Evolutionary conservation across 2,888 invertebrate genomes (phyloP).

Genomic region (Cinara cedri): DNA sequence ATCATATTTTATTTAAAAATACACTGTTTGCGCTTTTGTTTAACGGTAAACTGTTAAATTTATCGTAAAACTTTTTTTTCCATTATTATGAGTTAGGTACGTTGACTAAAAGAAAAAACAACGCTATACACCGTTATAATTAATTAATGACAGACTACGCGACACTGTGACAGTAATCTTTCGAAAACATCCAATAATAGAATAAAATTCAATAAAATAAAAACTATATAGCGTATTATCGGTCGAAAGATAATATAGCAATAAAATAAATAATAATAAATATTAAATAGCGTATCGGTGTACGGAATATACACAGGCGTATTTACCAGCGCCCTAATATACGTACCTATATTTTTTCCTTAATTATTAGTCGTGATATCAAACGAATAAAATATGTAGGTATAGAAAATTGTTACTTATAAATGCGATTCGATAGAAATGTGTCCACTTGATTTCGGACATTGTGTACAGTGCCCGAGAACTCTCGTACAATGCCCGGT

Average conservation of each 20-base stretch:
- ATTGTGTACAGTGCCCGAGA: neutral
- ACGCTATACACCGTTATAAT: neutral
- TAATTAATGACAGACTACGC: neutral
- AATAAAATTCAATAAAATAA: neutral
- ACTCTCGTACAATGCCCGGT: too few species aligned
- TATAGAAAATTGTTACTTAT: neutral
- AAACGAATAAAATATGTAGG: too few species aligned
- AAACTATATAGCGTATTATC: neutral
- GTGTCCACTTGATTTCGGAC: neutral
- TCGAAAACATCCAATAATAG: neutral
- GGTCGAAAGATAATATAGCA: too few species aligned
- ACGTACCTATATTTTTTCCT: too few species aligned
- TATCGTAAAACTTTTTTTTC: neutral
- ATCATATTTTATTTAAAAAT: constrained; percentile 13
- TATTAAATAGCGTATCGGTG: too few species aligned
- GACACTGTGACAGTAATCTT: neutral
- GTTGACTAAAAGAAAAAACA: neutral
- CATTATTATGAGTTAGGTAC: neutral
- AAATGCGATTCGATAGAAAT: neutral
- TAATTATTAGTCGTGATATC: too few species aligned
- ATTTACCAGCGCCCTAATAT: neutral
- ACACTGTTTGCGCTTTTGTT: neutral
- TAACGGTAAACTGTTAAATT: neutral
- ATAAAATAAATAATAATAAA: too few species aligned
- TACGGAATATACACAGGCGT: neutral